Conservation (phyloP, 2,888 invertebrate genomes). For the Lepidocyrtoides sp. region DNA sequence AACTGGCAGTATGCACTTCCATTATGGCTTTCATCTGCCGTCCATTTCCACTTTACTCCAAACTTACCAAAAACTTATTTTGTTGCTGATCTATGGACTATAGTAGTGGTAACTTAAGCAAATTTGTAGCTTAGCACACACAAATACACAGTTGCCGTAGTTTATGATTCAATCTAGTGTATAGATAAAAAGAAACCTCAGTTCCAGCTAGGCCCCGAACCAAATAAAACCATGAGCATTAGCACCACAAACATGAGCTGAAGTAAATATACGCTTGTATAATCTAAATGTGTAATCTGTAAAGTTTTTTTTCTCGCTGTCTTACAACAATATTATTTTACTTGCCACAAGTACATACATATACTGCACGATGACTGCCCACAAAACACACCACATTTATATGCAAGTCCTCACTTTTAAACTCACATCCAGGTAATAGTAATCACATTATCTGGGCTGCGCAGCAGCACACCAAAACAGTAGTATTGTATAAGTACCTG, state of each 20-base stretch:
- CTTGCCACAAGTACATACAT: neutral
- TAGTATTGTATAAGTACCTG: conserved; percentile 1
- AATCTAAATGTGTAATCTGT: conserved; percentile 37
- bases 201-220: no score
- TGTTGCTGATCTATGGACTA: no score
- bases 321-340: neutral
- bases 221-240: no score
- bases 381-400: conserved; percentile 21
- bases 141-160: no score
- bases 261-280: neutral
- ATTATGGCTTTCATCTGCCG: no score
- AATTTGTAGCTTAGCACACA: no score
- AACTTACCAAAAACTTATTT: no score
- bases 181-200: no score
- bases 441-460: conserved; percentile 17
- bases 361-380: neutral
- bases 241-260: neutral
- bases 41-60: no score
- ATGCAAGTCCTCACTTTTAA: conserved; percentile 26
- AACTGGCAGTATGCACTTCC: no score
- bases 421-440: conserved; percentile 6
- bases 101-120: no score
- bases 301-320: neutral
- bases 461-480: conserved; percentile 23
- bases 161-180: no score